Evolutionary conservation across 2,888 invertebrate genomes (phyloP).

Genomic region (Hirtodrosophila cameraria): DNA sequence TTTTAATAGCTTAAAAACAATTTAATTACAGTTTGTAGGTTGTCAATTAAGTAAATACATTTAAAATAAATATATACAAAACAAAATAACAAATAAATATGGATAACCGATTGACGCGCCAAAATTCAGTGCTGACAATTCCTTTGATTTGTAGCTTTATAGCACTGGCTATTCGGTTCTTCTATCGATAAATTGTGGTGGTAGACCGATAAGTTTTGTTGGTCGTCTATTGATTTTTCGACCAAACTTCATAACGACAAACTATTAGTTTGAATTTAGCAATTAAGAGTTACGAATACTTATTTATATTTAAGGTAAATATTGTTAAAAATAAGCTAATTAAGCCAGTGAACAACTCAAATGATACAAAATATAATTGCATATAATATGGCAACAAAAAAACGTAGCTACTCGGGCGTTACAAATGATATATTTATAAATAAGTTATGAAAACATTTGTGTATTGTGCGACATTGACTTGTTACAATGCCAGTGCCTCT

Average conservation of each 20-base stretch:
- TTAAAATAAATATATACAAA: no score
- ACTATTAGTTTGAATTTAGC: slow-evolving; percentile 71
- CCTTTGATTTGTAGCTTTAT: not conserved
- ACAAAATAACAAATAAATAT: no score
- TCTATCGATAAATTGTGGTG: slow-evolving; percentile 34
- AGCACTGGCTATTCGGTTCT: slow-evolving; percentile 7
- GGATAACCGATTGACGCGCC: not conserved
- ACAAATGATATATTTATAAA: slow-evolving; percentile 52
- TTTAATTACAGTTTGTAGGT: no score
- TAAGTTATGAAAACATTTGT: slow-evolving; percentile 57
- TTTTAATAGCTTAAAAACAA: no score
- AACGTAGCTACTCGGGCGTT: slow-evolving; percentile 13
- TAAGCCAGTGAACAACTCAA: not conserved
- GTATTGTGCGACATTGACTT: slow-evolving; percentile 63
- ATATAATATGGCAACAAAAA: not conserved
- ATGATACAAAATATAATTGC: not conserved
- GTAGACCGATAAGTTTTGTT: slow-evolving; percentile 21
- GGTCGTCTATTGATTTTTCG: slow-evolving; percentile 58
- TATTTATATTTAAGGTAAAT: slow-evolving; percentile 41
- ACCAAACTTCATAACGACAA: slow-evolving; percentile 67
- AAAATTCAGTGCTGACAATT: not conserved
- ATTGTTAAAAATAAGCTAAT: not conserved
- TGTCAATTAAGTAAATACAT: no score
- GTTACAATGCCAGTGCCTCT: slow-evolving; percentile 67
- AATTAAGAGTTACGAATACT: slow-evolving; percentile 50